Evolutionary conservation across 2,113 vertebrate genomes (phyloP).

Genomic region (Paramisgurnus dabryanus): DNA sequence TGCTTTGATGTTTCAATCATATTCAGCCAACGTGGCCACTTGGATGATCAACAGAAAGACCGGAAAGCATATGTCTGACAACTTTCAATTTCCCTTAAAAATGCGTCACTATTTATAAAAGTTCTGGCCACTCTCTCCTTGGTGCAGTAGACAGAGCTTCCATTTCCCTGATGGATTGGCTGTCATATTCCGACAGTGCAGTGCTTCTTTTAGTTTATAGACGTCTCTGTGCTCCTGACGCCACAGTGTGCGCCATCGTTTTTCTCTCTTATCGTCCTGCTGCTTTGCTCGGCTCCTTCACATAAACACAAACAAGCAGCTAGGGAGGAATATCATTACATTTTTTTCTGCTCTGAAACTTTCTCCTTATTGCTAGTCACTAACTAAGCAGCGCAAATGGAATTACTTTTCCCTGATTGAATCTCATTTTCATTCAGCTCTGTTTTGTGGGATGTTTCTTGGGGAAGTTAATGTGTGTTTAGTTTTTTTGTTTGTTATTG

Average conservation of each 20-base stretch:
- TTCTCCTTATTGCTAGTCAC: constrained; percentile 26
- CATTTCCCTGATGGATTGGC: constrained; percentile 87
- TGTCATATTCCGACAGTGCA: constrained; percentile 76
- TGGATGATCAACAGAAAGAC: constrained; percentile 57
- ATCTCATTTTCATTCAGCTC: constrained; percentile 4
- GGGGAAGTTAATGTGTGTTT: background rate
- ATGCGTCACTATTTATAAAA: constrained; percentile 75
- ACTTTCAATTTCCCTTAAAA: constrained; percentile 75
- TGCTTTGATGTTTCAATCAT: constrained; percentile 69
- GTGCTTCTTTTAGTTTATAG: constrained; percentile 80
- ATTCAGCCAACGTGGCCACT: constrained; percentile 52
- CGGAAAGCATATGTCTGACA: constrained; percentile 70
- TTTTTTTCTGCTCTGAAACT: constrained; percentile 38
- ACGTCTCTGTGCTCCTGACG: constrained; percentile 68
- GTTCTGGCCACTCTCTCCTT: constrained; percentile 76
- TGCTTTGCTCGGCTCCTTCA: constrained; percentile 39
- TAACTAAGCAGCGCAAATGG: constrained; percentile 17
- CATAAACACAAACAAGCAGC: constrained; percentile 62
- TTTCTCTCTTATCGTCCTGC: constrained; percentile 67
- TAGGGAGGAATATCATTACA: constrained; percentile 54
- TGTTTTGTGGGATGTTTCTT: background rate
- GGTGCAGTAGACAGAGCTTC: constrained; percentile 77
- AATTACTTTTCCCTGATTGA: constrained; percentile 26
- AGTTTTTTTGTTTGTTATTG: too few relatives aligned
- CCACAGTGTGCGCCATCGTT: constrained; percentile 57